Evolutionary conservation across 2,888 invertebrate genomes (phyloP), one percentile per base, ranked within the genome.

Genomic region (Hermaeophaga mercurialis): DNA sequence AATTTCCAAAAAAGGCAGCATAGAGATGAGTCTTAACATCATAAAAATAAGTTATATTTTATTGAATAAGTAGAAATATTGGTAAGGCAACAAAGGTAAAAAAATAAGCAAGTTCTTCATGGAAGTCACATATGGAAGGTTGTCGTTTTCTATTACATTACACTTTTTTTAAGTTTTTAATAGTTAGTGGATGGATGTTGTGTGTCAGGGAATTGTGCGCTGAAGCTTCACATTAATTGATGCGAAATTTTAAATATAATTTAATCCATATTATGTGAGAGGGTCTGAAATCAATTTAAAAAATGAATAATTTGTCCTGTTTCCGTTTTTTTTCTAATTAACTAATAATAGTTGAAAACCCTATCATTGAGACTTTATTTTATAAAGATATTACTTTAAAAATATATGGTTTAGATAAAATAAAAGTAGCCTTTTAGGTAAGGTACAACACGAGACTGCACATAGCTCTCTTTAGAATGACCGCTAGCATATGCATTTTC

Each of bases 1-100:
- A n/a, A n/a, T n/a, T n/a, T n/a, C n/a, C n/a, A n/a, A n/a, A 48
- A 54, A 54, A 58, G 63, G 66, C 64, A 64, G 65, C 65, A 65
- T 65, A 56, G 56, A 65, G 66, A 65, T 59, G 63, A 64, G 58
- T 58, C 49, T 59, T 50, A 34, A 52, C 19, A 46, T 36, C 28
- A 15, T 28, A 57, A 41, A 28, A 45, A 54, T 33, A 48, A 26
- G 8, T n/a, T n/a, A n/a, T 7, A 46, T 47, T 8, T 12, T 2
- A 26, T 24, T 26, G 33, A 24, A 48, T 38, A 48, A 36, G 4
- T 41, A 39, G 24, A n/a, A 36, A 31, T 39, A 15, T 54, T 44
- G 58, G 58, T 61, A 58, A 62, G 59, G 54, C 50, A 49, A 17
- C 34, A 54, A 55, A 56, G 54, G 54, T 58, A 62, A 57, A 59